A percentile compares a stretch with the other conserved stretches of the same genome.
Evolutionary conservation across 2,113 vertebrate genomes (phyloP).

Genomic region (Xenopus laevis): DNA sequence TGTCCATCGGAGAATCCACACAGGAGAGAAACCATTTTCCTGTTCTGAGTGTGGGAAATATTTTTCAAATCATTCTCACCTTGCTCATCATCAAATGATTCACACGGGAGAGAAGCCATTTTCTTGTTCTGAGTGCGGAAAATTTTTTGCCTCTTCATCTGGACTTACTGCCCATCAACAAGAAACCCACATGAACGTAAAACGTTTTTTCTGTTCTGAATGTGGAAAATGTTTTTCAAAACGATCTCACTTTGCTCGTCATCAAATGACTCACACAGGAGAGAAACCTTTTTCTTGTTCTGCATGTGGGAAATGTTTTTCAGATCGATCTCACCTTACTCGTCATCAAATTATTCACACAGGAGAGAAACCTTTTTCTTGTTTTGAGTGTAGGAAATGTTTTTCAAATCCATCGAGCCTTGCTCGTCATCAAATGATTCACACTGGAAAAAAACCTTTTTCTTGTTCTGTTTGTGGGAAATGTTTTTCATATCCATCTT

Average conservation of each 20-base stretch:
- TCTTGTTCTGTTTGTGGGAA: no score
- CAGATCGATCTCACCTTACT: slow-evolving; percentile 8
- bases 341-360: slow-evolving; percentile 21
- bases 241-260: no score
- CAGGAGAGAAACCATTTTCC: neutral
- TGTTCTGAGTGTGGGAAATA: slow-evolving; percentile 24
- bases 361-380: slow-evolving; percentile 33
- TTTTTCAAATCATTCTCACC: slow-evolving; percentile 19
- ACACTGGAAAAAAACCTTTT: no score
- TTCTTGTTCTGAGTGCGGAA: slow-evolving; percentile 15
- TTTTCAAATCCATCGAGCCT: slow-evolving; percentile 5
- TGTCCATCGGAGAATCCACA: no score
- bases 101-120: slow-evolving; percentile 35
- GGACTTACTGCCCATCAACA: no score
- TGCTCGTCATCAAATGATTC: neutral
- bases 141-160: neutral
- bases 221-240: no score
- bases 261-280: no score
- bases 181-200: no score
- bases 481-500: no score
- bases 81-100: slow-evolving; percentile 7
- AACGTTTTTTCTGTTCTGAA: no score
- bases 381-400: slow-evolving; percentile 7
- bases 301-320: slow-evolving; percentile 3
- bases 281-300: no score